phyloP scores from a whole-genome alignment of 2,888 invertebrate genomes.

The Schizotus pectinicornis region DNA sequence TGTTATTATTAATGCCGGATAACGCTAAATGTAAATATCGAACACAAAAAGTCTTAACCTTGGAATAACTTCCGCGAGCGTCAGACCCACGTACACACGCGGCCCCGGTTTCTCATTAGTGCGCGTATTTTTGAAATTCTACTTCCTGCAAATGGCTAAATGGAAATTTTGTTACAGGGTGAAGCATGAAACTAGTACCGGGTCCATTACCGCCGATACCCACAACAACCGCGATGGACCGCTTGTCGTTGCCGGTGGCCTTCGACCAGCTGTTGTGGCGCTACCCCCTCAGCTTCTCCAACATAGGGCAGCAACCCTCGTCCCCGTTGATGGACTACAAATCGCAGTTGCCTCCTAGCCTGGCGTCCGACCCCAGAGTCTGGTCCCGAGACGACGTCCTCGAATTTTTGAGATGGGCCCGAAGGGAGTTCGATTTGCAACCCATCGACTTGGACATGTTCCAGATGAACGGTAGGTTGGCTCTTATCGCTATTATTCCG shows the following conservation, averaged over 20 bases:
- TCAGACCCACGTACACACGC: constrained; percentile 39
- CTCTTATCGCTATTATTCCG: neutral
- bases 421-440: constrained; percentile 89
- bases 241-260: constrained; percentile 76
- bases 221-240: constrained; percentile 71
- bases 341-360: constrained; percentile 81
- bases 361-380: constrained; percentile 86
- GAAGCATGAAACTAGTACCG: constrained; percentile 63
- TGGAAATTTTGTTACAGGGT: no score
- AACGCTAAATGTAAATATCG: constrained; percentile 44
- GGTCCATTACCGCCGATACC: constrained; percentile 57
- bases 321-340: constrained; percentile 83
- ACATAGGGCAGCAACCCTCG: constrained; percentile 65
- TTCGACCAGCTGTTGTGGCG: constrained; percentile 87
- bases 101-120: constrained; percentile 34
- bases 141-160: no score
- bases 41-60: constrained; percentile 42
- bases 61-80: constrained; percentile 46
- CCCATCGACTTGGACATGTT: constrained; percentile 92
- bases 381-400: constrained; percentile 92
- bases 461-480: constrained; percentile 86
- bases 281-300: constrained; percentile 80
- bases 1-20: constrained; percentile 39
- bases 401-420: constrained; percentile 88
- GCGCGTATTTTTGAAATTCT: constrained; percentile 31